Evolutionary conservation across 2,113 vertebrate species (phyloP).

Genomic region (Aegotheles bennettii): DNA sequence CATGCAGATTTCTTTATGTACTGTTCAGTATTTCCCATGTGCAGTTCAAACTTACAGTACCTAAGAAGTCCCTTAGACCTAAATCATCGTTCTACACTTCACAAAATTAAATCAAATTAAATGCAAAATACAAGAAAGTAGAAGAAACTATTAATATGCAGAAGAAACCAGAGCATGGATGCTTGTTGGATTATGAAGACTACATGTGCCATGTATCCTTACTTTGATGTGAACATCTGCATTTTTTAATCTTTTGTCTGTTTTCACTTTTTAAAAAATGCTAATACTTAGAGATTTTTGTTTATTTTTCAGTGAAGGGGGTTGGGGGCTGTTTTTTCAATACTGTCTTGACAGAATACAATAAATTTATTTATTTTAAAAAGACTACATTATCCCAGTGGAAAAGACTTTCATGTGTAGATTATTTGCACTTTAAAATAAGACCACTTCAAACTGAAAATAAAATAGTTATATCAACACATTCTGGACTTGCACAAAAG

Average conservation of each 20-base stretch:
- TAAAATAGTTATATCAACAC: not conserved
- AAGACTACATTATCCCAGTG: not conserved
- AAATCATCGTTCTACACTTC: not conserved
- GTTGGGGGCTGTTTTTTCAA: not conserved
- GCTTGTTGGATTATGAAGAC: not conserved
- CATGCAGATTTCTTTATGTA: not conserved
- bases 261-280: not conserved
- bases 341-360: not conserved
- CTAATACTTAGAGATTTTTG: not conserved
- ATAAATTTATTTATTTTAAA: not conserved
- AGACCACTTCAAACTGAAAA: not conserved
- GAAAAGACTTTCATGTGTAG: not conserved
- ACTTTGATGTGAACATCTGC: not conserved
- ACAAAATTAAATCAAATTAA: not conserved
- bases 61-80: not conserved
- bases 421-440: not conserved
- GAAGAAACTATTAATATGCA: not conserved
- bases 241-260: not conserved
- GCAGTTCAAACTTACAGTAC: not conserved
- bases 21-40: not conserved
- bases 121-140: not conserved
- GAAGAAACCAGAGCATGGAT: not conserved
- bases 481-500: not conserved
- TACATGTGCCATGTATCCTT: rapidly evolving
- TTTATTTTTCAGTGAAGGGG: not conserved